These are phyloP conservation scores for Thrips palmi DNA, from an alignment of 1,140 invertebrate species.

Conservation along the genomic window DNA sequence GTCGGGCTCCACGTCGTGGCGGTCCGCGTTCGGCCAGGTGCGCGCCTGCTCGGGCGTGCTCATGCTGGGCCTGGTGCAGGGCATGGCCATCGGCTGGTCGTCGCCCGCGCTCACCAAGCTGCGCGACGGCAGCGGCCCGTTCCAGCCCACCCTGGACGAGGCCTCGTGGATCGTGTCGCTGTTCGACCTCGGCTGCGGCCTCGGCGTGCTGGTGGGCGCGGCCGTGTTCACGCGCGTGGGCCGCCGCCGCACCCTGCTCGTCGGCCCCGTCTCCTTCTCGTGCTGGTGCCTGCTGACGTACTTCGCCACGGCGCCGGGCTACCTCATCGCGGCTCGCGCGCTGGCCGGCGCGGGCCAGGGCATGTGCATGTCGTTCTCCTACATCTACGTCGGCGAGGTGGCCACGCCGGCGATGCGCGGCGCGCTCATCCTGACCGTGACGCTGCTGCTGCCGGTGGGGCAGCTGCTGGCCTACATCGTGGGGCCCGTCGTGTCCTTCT, in stretches of 20 bases:
- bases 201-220: constrained; percentile 17
- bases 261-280: constrained; percentile 30
- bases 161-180: constrained; percentile 15
- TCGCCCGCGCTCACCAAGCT: constrained; percentile 45
- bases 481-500: constrained; percentile 53
- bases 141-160: constrained; percentile 7
- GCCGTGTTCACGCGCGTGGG: constrained; percentile 54
- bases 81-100: constrained; percentile 63
- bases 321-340: constrained; percentile 14
- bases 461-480: constrained; percentile 54
- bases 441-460: constrained; percentile 56
- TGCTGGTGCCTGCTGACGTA: constrained; percentile 34
- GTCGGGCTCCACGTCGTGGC: no score
- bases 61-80: no score
- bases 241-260: constrained; percentile 45
- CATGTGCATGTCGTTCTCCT: constrained; percentile 51
- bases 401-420: constrained; percentile 19
- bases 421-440: constrained; percentile 48
- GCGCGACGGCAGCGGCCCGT: constrained; percentile 15
- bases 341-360: constrained; percentile 44
- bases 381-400: constrained; percentile 76
- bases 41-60: no score
- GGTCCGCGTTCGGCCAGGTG: no score
- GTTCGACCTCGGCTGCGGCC: constrained; percentile 16
- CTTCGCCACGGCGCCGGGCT: constrained; percentile 4